A percentile compares a stretch with the other conserved stretches of the same genome.
Conservation (phyloP, 2,888 invertebrate genomes). For the Eupithecia inturbata region DNA sequence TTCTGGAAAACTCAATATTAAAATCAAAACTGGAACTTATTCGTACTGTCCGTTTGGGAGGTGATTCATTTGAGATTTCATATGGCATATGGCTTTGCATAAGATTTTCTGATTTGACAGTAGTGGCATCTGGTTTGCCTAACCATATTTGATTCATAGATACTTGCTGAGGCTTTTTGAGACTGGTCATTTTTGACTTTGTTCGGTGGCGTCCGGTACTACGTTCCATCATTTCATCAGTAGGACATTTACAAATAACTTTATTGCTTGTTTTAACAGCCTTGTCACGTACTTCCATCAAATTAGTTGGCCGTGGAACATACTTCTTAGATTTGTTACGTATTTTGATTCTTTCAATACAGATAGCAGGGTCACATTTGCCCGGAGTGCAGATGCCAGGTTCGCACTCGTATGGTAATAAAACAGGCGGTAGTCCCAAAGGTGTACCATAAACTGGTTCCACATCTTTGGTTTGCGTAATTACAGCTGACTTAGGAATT, state of each 20-base stretch:
- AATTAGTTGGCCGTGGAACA: background rate
- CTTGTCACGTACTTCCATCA: background rate
- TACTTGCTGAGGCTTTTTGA: background rate
- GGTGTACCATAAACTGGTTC: constrained; percentile 6
- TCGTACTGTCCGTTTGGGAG: background rate
- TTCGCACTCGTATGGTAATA: constrained; percentile 51
- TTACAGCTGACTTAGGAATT: background rate
- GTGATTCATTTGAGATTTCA: background rate
- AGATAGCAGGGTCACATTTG: constrained; percentile 48
- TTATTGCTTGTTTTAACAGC: background rate
- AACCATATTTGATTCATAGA: background rate
- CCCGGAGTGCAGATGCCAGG: constrained; percentile 50
- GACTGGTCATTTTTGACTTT: background rate
- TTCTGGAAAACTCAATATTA: constrained; percentile 4
- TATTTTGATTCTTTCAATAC: constrained; percentile 28
- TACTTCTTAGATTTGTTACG: constrained; percentile 10
- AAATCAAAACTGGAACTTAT: constrained; percentile 11
- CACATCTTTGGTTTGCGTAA: constrained; percentile 11
- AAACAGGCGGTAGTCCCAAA: background rate
- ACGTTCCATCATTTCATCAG: background rate
- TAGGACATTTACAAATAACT: constrained; percentile 4
- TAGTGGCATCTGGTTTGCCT: background rate
- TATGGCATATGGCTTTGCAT: background rate
- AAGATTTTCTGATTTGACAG: background rate
- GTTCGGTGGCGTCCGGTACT: background rate